These are phyloP conservation scores for Excalfactoria chinensis DNA, from an alignment of 2,113 vertebrate genomes.

Conservation along the genomic window DNA sequence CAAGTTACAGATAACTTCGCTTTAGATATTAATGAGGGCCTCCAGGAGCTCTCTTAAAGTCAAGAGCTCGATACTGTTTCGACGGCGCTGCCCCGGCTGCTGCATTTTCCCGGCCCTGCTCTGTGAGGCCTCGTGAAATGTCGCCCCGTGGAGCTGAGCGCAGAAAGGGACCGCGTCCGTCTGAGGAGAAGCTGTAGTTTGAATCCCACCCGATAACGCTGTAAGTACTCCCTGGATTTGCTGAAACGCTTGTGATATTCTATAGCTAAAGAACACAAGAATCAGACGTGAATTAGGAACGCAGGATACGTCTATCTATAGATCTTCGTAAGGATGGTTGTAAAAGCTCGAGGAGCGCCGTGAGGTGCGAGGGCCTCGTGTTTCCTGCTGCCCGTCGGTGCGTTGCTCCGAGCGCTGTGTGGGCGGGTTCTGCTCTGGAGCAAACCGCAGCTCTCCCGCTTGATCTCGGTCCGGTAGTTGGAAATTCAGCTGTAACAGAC, in stretches of 20 bases:
- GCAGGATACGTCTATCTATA: neutral
- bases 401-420: constrained; percentile 25
- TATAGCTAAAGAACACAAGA: neutral
- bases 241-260: neutral
- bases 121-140: neutral
- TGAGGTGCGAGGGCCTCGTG: constrained; percentile 16
- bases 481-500: constrained; percentile 38
- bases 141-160: neutral
- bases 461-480: constrained; percentile 54
- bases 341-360: neutral
- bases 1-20: neutral
- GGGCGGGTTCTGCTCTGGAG: constrained; percentile 43
- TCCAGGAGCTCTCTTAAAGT: neutral
- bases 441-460: constrained; percentile 51
- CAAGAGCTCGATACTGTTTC: neutral
- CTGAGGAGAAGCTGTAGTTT: neutral
- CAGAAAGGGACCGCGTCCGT: neutral
- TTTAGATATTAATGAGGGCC: neutral
- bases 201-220: neutral
- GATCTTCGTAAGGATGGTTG: neutral
- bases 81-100: neutral
- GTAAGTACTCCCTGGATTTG: neutral
- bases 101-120: neutral
- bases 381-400: constrained; percentile 32
- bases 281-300: neutral